A percentile compares a stretch with the other conserved stretches of the same genome.
These are phyloP conservation scores for Hypothenemus hampei DNA, from an alignment of 1,140 invertebrate species.

Conservation along the genomic window DNA sequence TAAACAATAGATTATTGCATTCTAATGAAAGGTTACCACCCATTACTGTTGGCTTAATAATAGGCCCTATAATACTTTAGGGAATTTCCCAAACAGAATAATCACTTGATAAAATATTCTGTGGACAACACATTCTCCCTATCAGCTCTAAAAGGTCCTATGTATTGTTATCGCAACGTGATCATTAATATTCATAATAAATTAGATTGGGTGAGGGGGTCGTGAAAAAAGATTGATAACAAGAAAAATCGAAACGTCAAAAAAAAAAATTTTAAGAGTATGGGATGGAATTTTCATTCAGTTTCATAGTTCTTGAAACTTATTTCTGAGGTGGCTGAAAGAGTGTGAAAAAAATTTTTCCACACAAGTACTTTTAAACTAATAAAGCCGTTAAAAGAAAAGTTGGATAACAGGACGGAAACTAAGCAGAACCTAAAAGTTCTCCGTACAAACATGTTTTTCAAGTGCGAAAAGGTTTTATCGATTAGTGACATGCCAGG, in stretches of 20 bases:
- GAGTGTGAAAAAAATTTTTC: conserved; percentile 7
- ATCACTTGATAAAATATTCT: conserved; percentile 19
- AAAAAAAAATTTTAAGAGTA: neutral
- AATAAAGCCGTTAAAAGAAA: conserved; percentile 23
- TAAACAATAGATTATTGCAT: no score
- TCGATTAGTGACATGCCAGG: no score
- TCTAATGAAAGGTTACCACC: no score
- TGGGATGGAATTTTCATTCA: neutral
- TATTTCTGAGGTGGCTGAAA: no score
- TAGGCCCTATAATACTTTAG: neutral
- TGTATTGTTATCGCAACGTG: conserved; percentile 18
- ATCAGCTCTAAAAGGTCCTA: conserved; percentile 15
- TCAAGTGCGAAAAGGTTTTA: no score
- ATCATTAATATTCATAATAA: conserved; percentile 22
- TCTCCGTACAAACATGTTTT: no score
- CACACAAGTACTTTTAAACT: conserved; percentile 17
- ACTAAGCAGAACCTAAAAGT: no score
- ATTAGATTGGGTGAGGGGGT: conserved; percentile 10
- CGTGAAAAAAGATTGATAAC: neutral
- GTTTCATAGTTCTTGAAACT: neutral
- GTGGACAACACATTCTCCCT: conserved; percentile 13
- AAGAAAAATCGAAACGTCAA: neutral
- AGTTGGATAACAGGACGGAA: no score
- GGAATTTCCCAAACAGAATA: conserved; percentile 7
- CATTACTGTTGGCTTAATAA: no score